Conservation (phyloP, 2,797 vertebrate species). For the Neoniphon sammara region DNA sequence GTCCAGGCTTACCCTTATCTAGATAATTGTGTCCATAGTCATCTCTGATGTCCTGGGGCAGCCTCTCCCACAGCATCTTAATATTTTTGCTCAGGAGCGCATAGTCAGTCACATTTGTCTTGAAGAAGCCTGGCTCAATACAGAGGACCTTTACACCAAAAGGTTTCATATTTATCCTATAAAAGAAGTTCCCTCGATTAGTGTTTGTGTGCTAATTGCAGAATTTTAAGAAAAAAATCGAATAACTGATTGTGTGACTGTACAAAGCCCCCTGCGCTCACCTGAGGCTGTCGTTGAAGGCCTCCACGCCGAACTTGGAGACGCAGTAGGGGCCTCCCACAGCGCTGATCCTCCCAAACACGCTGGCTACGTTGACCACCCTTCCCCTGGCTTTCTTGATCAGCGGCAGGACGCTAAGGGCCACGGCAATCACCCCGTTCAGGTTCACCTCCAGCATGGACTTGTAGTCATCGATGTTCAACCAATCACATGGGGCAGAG, state of each 20-base stretch:
- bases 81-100: conserved; percentile 44
- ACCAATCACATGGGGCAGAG: conserved; percentile 75
- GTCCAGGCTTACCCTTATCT: conserved; percentile 56
- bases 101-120: conserved; percentile 74
- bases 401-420: conserved; percentile 80
- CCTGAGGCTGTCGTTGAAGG: conserved; percentile 84
- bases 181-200: not conserved
- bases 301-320: conserved; percentile 83
- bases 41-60: conserved; percentile 78
- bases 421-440: conserved; percentile 80
- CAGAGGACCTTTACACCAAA: conserved; percentile 83
- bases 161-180: conserved; percentile 70
- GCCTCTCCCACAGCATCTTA: conserved; percentile 70
- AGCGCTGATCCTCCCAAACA: conserved; percentile 79
- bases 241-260: not conserved
- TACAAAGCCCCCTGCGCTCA: conserved; percentile 32
- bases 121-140: conserved; percentile 86
- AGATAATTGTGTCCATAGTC: conserved; percentile 78
- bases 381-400: conserved; percentile 83
- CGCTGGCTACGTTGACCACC: conserved; percentile 83
- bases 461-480: conserved; percentile 80
- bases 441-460: conserved; percentile 83
- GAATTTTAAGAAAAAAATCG: not conserved
- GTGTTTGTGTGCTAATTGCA: accelerated
- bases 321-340: conserved; percentile 77